Percentiles rank a stretch among this genome's conserved stretches.
Evolutionary conservation across 2,888 invertebrate species (phyloP).

Genomic region (Hesperia comma): DNA sequence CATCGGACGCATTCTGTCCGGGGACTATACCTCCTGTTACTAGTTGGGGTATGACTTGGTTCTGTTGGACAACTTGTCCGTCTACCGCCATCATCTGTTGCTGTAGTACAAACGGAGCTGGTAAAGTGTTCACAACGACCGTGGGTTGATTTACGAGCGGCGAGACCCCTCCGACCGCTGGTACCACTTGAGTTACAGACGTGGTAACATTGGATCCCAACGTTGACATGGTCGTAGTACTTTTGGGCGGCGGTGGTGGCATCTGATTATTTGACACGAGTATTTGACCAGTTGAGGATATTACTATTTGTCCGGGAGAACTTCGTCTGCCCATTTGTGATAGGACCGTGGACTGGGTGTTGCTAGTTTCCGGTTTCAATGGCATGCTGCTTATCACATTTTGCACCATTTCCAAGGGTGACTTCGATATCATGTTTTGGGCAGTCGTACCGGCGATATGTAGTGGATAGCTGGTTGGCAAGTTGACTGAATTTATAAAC

Average conservation of each 20-base stretch:
- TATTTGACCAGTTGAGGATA: slow-evolving; percentile 89
- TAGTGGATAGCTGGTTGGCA: slow-evolving; percentile 73
- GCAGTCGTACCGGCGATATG: slow-evolving; percentile 79
- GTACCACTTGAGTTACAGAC: slow-evolving; percentile 86
- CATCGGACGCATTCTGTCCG: slow-evolving; percentile 76
- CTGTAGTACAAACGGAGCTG: slow-evolving; percentile 90
- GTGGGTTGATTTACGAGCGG: slow-evolving; percentile 90
- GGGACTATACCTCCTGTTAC: slow-evolving; percentile 86
- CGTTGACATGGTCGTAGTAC: slow-evolving; percentile 83
- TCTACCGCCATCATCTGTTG: slow-evolving; percentile 91
- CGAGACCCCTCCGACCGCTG: slow-evolving; percentile 85
- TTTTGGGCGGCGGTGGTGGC: slow-evolving; percentile 86
- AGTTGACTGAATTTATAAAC: slow-evolving; percentile 75
- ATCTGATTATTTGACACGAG: slow-evolving; percentile 87
- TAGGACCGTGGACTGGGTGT: slow-evolving; percentile 70
- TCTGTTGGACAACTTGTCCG: slow-evolving; percentile 87
- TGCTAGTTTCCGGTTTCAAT: slow-evolving; percentile 65
- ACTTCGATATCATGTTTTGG: slow-evolving; percentile 82
- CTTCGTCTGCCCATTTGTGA: slow-evolving; percentile 58
- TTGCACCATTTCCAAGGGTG: slow-evolving; percentile 91
- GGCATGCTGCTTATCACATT: slow-evolving; percentile 89
- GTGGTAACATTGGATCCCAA: slow-evolving; percentile 86
- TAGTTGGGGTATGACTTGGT: slow-evolving; percentile 87
- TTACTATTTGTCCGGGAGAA: slow-evolving; percentile 88
- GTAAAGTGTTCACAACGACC: slow-evolving; percentile 91